Base-by-base conservation (phyloP, 2,888 invertebrate genomes). In the Metallyticus violacea region DNA sequence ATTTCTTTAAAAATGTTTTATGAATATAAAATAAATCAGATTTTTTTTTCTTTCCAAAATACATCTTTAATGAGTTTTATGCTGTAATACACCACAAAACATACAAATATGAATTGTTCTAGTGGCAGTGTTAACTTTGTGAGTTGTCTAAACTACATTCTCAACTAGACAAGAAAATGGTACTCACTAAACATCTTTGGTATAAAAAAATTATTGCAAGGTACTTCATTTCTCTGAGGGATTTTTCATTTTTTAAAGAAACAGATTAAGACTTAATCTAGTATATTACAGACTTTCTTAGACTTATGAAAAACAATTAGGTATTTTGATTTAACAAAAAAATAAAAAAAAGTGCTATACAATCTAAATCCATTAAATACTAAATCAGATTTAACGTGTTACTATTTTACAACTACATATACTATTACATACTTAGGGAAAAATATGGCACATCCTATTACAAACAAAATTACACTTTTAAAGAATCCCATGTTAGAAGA, bases 141-240 rank as follows among this genome's bases (percentile, higher is more conserved):
- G 40, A 62, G 40, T 62, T 62, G 40, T 62, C 40, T 62, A 62
- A 62, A 2, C 40, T 62, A 62, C 40, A 6, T 62, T 62, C 40
- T 62, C 40, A 62, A 62, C 40, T 62, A 62, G 40, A 26, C 82
- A 82, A 26, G 76, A 79, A 81, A 26, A 76, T 29, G 78, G 78
- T 30, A 85, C 62, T 81, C 30, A 76, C 79, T 79, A 26, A 84
- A 85, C 77, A 81, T 85, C 85, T 85, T 85, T 85, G 85, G 85
- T 85, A 85, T 85, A 81, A 80, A 85, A 80, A 80, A 22, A 77
- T 77, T 77, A 77, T 27, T 83, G 77, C 25, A 83, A 83, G 83
- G 83, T 83, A 83, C 83, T 83, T 79, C 15, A 62, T 62, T 62
- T 62, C 40, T 3, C 40, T 62, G 40, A 62, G 40, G 40, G 40